phyloP scores from a whole-genome alignment of 92 coral and sea anemone genomes.

The Palythoa heliodiscus region DNA sequence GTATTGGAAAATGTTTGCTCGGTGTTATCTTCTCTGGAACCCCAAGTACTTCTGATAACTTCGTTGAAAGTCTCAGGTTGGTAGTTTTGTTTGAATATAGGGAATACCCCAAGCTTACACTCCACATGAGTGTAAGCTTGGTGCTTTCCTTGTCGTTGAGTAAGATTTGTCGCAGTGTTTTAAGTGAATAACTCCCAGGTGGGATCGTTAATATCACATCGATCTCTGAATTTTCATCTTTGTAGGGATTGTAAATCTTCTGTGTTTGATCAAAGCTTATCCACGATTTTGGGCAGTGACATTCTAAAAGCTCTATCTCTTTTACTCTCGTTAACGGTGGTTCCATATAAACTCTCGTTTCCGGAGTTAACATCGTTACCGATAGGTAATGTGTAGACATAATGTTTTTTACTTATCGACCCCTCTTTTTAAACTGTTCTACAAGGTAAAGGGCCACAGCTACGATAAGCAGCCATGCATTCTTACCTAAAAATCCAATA shows the following conservation, averaged over 20 bases:
- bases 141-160: slow-evolving; percentile 2
- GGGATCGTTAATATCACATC: neutral
- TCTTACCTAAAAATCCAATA: slow-evolving; percentile 45
- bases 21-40: slow-evolving; percentile 20
- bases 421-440: slow-evolving; percentile 55
- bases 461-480: slow-evolving; percentile 59
- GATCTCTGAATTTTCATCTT: slow-evolving; percentile 1
- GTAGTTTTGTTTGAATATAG: slow-evolving; percentile 16
- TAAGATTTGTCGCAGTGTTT: slow-evolving; percentile 17
- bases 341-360: slow-evolving; percentile 21
- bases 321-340: slow-evolving; percentile 21
- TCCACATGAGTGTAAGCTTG: slow-evolving; percentile 13
- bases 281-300: neutral
- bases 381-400: neutral
- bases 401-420: slow-evolving; percentile 24
- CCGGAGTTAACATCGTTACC: slow-evolving; percentile 11
- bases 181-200: slow-evolving; percentile 14
- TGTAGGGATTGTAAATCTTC: neutral
- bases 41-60: neutral
- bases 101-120: neutral
- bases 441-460: slow-evolving; percentile 53
- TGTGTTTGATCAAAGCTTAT: neutral
- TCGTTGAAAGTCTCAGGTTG: neutral
- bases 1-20: slow-evolving; percentile 1
- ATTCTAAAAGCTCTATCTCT: slow-evolving; percentile 18